These are phyloP conservation scores for Axinella damicornis DNA, from an alignment of 37 sponge, comb jelly and placozoan species.

Conservation along the genomic window DNA sequence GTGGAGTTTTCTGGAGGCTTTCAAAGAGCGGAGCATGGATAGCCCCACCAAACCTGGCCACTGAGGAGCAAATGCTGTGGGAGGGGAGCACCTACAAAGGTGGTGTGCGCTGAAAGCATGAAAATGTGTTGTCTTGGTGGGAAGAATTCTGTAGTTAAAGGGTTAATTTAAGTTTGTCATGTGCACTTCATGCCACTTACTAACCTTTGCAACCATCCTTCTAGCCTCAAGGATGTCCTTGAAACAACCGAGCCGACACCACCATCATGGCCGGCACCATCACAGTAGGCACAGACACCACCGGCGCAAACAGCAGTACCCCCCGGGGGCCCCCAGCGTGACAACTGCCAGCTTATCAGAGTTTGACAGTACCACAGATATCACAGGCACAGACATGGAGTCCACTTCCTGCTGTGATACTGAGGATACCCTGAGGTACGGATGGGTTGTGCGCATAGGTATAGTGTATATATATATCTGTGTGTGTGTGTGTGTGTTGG, in stretches of 20 bases:
- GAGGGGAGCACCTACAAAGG: too few species aligned
- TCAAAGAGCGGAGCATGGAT: too few species aligned
- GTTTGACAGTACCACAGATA: slow-evolving; percentile 48
- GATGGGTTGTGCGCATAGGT: too few species aligned
- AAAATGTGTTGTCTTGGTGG: too few species aligned
- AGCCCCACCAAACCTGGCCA: too few species aligned
- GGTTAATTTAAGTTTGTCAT: too few species aligned
- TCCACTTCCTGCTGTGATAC: slow-evolving; percentile 55
- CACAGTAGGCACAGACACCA: slow-evolving; percentile 21
- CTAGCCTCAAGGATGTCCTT: slow-evolving; percentile 38
- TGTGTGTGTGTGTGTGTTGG: slow-evolving; percentile 31
- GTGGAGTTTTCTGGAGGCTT: too few species aligned
- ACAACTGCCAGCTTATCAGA: background rate
- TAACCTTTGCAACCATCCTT: background rate
- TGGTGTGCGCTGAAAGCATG: too few species aligned
- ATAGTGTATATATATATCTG: background rate
- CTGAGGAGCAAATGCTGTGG: too few species aligned
- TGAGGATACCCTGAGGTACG: slow-evolving; percentile 62
- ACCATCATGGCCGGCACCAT: slow-evolving; percentile 41
- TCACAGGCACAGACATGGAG: slow-evolving; percentile 42
- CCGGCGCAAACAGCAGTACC: slow-evolving; percentile 9
- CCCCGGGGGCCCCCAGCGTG: slow-evolving; percentile 1
- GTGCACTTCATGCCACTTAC: background rate
- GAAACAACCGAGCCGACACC: slow-evolving; percentile 13
- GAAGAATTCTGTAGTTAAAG: too few species aligned